Evolutionary conservation across 2,888 invertebrate genomes (phyloP).

Genomic region (Escarpia spicata): DNA sequence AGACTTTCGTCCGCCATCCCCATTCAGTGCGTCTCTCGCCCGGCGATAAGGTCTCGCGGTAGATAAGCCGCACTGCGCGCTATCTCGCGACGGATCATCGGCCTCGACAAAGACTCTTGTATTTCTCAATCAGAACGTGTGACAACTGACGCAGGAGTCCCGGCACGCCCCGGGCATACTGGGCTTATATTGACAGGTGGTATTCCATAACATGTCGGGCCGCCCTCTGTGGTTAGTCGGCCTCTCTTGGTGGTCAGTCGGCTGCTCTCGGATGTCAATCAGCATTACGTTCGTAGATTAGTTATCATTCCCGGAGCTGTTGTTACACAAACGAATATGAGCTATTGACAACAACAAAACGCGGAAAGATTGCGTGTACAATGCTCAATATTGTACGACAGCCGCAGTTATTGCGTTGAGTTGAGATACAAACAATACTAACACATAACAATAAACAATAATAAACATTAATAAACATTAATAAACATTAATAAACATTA

Average conservation of each 20-base stretch:
- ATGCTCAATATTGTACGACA: too few relatives aligned
- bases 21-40: background rate
- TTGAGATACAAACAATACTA: too few relatives aligned
- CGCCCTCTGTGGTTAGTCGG: background rate
- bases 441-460: too few relatives aligned
- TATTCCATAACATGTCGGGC: background rate
- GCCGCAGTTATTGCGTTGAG: too few relatives aligned
- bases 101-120: background rate
- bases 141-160: background rate
- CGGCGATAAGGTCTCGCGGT: background rate
- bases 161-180: background rate
- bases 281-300: too few relatives aligned
- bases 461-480: too few relatives aligned
- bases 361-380: too few relatives aligned
- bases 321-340: too few relatives aligned
- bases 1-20: background rate
- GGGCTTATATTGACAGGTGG: background rate
- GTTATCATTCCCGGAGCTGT: too few relatives aligned
- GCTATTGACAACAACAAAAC: too few relatives aligned
- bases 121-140: conserved; percentile 13
- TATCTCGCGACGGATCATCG: background rate
- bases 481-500: too few relatives aligned
- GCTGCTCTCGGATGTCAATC: background rate
- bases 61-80: background rate
- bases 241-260: background rate